These are phyloP conservation scores for Lasiommata megera DNA, from an alignment of 2,888 invertebrate genomes.

Conservation along the genomic window DNA sequence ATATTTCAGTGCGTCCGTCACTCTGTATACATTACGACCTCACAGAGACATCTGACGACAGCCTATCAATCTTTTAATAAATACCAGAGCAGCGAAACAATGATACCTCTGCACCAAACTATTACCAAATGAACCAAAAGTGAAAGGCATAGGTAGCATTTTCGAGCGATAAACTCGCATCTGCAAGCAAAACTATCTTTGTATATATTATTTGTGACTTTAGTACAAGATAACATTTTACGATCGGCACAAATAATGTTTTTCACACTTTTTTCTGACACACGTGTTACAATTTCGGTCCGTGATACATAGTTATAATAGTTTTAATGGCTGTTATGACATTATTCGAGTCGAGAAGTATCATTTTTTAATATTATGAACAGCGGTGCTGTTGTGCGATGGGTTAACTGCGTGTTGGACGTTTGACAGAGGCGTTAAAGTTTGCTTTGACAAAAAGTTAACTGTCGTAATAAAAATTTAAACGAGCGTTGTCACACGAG, in stretches of 20 bases:
- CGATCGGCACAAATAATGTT: slow-evolving; percentile 60
- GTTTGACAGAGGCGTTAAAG: slow-evolving; percentile 54
- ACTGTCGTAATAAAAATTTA: slow-evolving; percentile 62
- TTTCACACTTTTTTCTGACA: slow-evolving; percentile 67
- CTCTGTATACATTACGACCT: slow-evolving; percentile 61
- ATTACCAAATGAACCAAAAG: slow-evolving; percentile 15
- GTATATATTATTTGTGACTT: slow-evolving; percentile 59
- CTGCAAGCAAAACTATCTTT: slow-evolving; percentile 33
- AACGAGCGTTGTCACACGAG: slow-evolving; percentile 71
- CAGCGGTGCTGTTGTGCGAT: slow-evolving; percentile 34
- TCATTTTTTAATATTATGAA: slow-evolving; percentile 58
- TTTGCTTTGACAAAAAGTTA: slow-evolving; percentile 77
- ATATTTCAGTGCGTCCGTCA: slow-evolving; percentile 65
- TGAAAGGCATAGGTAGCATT: slow-evolving; percentile 27
- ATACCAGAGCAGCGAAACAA: slow-evolving; percentile 52
- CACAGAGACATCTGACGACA: slow-evolving; percentile 73
- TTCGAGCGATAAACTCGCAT: slow-evolving; percentile 10
- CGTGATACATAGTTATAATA: slow-evolving; percentile 47
- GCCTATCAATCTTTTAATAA: slow-evolving; percentile 75
- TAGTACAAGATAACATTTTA: slow-evolving; percentile 66
- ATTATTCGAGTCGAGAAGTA: slow-evolving; percentile 63
- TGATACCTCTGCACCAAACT: slow-evolving; percentile 26
- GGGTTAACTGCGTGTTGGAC: slow-evolving; percentile 42
- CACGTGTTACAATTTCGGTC: slow-evolving; percentile 52
- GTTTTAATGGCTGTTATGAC: slow-evolving; percentile 68